Evolutionary conservation across 2,113 vertebrate genomes (phyloP), one percentile per base, ranked within the genome.

Genomic region (Apistogramma diplotaenia): DNA sequence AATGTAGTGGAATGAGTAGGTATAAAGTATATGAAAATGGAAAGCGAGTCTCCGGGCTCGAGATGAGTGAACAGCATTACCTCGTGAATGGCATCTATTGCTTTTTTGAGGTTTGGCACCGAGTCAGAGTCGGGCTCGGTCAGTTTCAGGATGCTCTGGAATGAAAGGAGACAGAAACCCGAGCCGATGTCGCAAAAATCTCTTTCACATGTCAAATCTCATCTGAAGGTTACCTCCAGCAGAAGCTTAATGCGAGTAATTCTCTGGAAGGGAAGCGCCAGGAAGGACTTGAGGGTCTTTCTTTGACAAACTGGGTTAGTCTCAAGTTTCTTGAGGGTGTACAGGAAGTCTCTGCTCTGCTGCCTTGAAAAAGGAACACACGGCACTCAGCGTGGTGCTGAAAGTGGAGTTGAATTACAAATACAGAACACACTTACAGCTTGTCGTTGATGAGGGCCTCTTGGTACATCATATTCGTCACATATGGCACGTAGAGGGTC

Each of bases 391-490:
- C n/a, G 25, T 40, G 1, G 25, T 49, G 65, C 29, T 51, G 10
- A 51, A 15, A 49, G 29, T 31, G 18, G 5, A 70, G 29, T 8
- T 7, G 21, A 3, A 1, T 2, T 12, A 15, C 0, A 27, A 25
- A 13, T 9, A 18, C 16, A 76, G 13, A 33, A 5, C n/a, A 21
- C 13, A 85, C 96, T 89, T 78, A 96, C 96, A 93, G 70, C 57
- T 96, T 93, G 55, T 91, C 91, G 6, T 88, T 87, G 81, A 96
- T 29, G 0, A 96, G 91, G 9, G 88, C 83, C 84, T 96, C 95
- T 81, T 96, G 96, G 88, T 95, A 96, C 94, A 94, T 95, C 94
- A 96, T 96, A 89, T 96, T 96, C 3, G 92, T 96, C 74, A 97
- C 90, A 43, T 97, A 97, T 0, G 95, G 95, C 65, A 95, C 92